These are phyloP conservation scores for Pelagia noctiluca DNA, from an alignment of 30 jellyfish, hydroid and myxozoan genomes.

Conservation along the genomic window DNA sequence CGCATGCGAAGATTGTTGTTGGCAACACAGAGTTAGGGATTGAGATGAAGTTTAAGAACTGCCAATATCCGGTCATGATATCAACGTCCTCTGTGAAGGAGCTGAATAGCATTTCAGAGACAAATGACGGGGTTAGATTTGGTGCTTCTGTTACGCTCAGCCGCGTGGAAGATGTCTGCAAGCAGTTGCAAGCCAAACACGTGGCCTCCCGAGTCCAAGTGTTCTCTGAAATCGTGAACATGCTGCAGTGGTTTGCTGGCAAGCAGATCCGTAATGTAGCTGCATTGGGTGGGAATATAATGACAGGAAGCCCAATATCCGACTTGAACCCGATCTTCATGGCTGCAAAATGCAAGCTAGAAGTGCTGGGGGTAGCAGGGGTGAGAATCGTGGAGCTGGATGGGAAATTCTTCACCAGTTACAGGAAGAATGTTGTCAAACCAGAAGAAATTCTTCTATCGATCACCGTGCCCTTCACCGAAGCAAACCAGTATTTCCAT, in stretches of 20 bases:
- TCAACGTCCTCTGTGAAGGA: slow-evolving; percentile 40
- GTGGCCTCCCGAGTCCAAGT: slow-evolving; percentile 30
- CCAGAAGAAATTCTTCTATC: not conserved
- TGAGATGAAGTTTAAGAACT: slow-evolving; percentile 39
- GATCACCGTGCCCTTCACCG: slow-evolving; percentile 25
- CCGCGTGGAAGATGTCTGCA: slow-evolving; percentile 17
- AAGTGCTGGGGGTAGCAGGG: slow-evolving; percentile 19
- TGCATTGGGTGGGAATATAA: slow-evolving; percentile 45
- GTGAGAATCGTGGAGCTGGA: slow-evolving; percentile 12
- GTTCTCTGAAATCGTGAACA: slow-evolving; percentile 10
- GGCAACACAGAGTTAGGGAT: slow-evolving; percentile 58
- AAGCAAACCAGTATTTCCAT: not conserved
- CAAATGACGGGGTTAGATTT: slow-evolving; percentile 9
- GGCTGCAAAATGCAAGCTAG: slow-evolving; percentile 55
- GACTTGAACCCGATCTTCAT: slow-evolving; percentile 49
- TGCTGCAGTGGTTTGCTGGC: slow-evolving; percentile 65
- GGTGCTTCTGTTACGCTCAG: slow-evolving; percentile 52
- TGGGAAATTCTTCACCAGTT: slow-evolving; percentile 12
- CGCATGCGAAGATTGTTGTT: slow-evolving; percentile 38
- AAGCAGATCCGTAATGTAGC: slow-evolving; percentile 46
- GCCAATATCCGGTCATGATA: slow-evolving; percentile 30
- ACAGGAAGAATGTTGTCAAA: not conserved
- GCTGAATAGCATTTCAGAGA: slow-evolving; percentile 17
- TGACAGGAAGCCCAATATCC: slow-evolving; percentile 53
- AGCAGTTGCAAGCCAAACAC: not conserved